Base-by-base conservation (phyloP, 2,888 invertebrate genomes). In the Pasiphila rectangulata region DNA sequence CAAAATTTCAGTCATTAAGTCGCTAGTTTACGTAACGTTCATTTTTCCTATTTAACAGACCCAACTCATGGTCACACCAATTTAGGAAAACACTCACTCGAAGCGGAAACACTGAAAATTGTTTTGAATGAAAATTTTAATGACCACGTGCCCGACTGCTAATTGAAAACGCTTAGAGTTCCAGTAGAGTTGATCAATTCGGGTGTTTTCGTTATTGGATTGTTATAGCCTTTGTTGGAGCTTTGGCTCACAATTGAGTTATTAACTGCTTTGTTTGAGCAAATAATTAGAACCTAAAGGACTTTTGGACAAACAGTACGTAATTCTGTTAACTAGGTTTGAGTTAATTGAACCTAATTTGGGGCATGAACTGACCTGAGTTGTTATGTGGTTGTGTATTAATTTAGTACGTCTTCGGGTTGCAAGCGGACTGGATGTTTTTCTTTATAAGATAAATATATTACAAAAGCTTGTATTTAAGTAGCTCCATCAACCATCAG, bases 61-160 rank as follows among this genome's bases (percentile, higher is more conserved):
- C 10, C 37, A 41, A 54, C 34, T 47, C 45, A 60, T 69, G 65
- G 75, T 37, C 35, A 56, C 59, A 60, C 50, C 43, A 67, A 52
- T 36, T 51, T 56, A 56, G 61, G 65, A 62, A 65, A 63, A 65
- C 68, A 63, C 67, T 71, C 58, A 66, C 63, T 69, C 60, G 63
- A 69, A 61, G 65, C 60, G 72, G 71, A 72, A 76, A 79, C 77
- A 77, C 76, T 78, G 70, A 81, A 80, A 59, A 84, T 83, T 81
- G 81, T 84, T 83, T 81, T 79, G 75, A 83, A 79, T 77, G 81
- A 79, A 84, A 80, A 82, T 84, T 85, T 84, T 84, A 84, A 85
- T 83, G 81, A 80, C 69, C 70, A 59, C 59, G 73, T 67, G 69
- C 72, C 63, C 63, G 64, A 66, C 65, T 32, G 65, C 75, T 79